Evolutionary conservation across 2,888 invertebrate genomes (phyloP), one percentile per base, ranked within the genome.

Genomic region (Oegoconia quadripuncta): DNA sequence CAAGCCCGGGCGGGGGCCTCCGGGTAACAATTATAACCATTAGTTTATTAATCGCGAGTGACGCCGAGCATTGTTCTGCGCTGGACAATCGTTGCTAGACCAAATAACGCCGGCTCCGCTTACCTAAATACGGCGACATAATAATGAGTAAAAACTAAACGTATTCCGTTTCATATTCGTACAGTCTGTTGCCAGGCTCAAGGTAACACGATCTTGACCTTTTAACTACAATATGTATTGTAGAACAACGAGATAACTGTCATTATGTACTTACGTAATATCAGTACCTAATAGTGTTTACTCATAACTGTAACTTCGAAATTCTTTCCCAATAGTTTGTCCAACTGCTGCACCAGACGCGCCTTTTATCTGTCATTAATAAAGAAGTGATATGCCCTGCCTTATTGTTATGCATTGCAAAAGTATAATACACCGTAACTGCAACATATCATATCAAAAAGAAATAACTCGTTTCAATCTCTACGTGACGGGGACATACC

Each of bases 1-100:
- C n/a, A n/a, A n/a, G n/a, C n/a, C n/a, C n/a, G n/a, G n/a, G n/a
- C n/a, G n/a, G n/a, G n/a, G n/a, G n/a, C n/a, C 61, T 55, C 53
- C 46, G 56, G 54, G 59, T 65, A 71, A 75, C 75, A 78, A 81
- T 82, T 76, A 76, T 67, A 66, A 53, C 64, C 78, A 82, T 82
- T 81, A 78, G 77, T 79, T 76, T 77, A 82, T 81, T 81, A 84
- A 84, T 84, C 74, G 68, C 63, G 43, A 64, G 50, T 65, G 57
- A 55, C 60, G 56, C 56, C 50, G 46, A 63, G 74, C 84, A 86
- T 84, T 86, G 84, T 84, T 86, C 80, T 57, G 51, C 48, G 42
- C 59, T 36, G 74, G 79, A 82, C 83, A 81, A 79, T 80, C 75
- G 77, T 60, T 52, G 73, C 78, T 84, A 86, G 84, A 86, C 84